Base-by-base conservation (phyloP, 2,113 vertebrate species). In the Cairina moschata region DNA sequence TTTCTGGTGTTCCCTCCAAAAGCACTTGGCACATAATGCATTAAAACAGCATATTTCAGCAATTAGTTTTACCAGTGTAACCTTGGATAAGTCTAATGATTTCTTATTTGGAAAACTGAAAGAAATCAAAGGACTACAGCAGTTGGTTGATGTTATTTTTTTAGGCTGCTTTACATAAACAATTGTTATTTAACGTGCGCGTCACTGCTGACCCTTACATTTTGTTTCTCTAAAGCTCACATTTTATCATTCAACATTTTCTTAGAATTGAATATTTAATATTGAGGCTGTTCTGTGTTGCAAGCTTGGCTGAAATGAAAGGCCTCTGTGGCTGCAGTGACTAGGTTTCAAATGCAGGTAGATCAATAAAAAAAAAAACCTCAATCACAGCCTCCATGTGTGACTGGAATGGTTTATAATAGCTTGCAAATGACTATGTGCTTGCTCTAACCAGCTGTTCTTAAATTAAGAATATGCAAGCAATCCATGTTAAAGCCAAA, bases 281-380 rank as follows among this genome's bases (percentile, higher is more conserved):
- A 98, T 96, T 95, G 90, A 97, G 96, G 96, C 97, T 92, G 92
- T 95, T 97, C 94, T 96, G 84, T 83, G 88, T 96, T 98, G 97
- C 97, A 98, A 98, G 98, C 98, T 76, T 98, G 99, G 98, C 98
- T 98, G 98, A 99, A 99, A 99, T 97, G 97, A 99, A 97, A 98
- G 97, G 96, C 95, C 98, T 98, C 97, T 97, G 97, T 98, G 97
- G 98, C 98, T 98, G 98, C 98, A 98, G 98, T 98, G 97, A 99
- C 98, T 96, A 98, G 97, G 98, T 98, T 99, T 98, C 98, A 98
- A 99, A 99, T 98, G 98, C 98, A 98, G 82, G 95, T 97, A 98
- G 97, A 99, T 99, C 99, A 98, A 99, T 98, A 97, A 97, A 95
- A 97, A 84, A 97, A 97, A 95, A 97, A 79, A 83, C 97, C 97